These are phyloP conservation scores for Sebastes elongatus DNA, from an alignment of 2,797 vertebrate species.

Conservation along the genomic window DNA sequence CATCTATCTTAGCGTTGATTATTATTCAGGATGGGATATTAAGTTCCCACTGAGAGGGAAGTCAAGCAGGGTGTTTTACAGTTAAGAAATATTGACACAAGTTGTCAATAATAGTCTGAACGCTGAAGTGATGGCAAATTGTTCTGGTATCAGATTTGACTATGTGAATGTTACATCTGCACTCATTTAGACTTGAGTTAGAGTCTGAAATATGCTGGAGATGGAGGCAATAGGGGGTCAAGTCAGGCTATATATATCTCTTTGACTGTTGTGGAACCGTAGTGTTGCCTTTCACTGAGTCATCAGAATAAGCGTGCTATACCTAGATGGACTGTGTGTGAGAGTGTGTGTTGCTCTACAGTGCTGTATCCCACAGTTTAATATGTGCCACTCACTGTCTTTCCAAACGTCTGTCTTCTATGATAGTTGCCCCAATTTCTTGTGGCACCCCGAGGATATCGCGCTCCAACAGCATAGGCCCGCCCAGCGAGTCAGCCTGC, in stretches of 20 bases:
- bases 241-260: conserved; percentile 64
- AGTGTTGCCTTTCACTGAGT: conserved; percentile 65
- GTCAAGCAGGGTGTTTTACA: neutral
- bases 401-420: conserved; percentile 4
- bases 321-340: conserved; percentile 4
- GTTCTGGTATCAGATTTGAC: neutral
- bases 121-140: conserved; percentile 5
- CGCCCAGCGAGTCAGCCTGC: conserved; percentile 90
- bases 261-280: conserved; percentile 52
- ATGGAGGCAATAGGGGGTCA: conserved; percentile 36
- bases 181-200: conserved; percentile 1
- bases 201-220: conserved; percentile 40
- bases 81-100: conserved; percentile 1
- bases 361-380: neutral
- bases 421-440: conserved; percentile 86
- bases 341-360: neutral
- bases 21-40: neutral
- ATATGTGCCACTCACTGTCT: conserved; percentile 7
- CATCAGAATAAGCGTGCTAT: conserved; percentile 42
- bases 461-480: conserved; percentile 96
- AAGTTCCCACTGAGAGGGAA: conserved; percentile 6
- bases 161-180: conserved; percentile 1
- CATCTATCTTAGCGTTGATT: neutral
- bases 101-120: conserved; percentile 2
- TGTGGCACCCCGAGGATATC: conserved; percentile 91